Conservation (phyloP, 2,797 vertebrate species). For the Microctenopoma lineatum region DNA sequence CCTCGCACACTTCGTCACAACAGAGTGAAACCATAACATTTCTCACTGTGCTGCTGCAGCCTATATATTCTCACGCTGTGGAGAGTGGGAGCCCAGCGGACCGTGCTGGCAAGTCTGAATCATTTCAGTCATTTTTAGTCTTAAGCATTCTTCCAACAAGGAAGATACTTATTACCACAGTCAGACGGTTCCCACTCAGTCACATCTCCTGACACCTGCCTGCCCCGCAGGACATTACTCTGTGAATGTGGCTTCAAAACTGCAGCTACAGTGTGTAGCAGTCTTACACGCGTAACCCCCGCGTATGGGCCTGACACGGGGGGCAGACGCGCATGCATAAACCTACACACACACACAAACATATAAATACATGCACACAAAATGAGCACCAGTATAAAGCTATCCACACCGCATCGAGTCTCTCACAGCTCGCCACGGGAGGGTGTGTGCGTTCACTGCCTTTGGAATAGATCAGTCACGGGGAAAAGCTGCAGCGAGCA, state of each 20-base stretch:
- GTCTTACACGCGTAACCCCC: neutral
- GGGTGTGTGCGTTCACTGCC: constrained; percentile 39
- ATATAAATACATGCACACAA: constrained; percentile 5
- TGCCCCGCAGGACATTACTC: constrained; percentile 36
- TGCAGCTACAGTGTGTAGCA: neutral
- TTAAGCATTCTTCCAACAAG: constrained; percentile 55
- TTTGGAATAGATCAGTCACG: constrained; percentile 45
- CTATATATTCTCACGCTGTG: constrained; percentile 58
- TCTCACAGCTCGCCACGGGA: constrained; percentile 22
- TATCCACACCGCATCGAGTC: constrained; percentile 6
- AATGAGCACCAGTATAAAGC: constrained; percentile 30
- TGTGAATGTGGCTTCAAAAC: constrained; percentile 30
- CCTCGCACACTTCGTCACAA: constrained; percentile 32
- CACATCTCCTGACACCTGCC: constrained; percentile 41
- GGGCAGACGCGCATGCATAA: constrained; percentile 7
- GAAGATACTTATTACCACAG: constrained; percentile 60
- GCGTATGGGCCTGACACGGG: neutral
- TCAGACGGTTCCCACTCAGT: constrained; percentile 40
- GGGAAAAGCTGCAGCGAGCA: constrained; percentile 7
- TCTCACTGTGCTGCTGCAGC: constrained; percentile 52
- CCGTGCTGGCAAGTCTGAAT: constrained; percentile 50
- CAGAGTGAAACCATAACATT: constrained; percentile 43
- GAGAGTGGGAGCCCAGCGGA: constrained; percentile 47
- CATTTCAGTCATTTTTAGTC: constrained; percentile 61
- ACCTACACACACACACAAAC: constrained; percentile 19